Conservation (phyloP, 2,113 vertebrate species). For the Sardina pilchardus region DNA sequence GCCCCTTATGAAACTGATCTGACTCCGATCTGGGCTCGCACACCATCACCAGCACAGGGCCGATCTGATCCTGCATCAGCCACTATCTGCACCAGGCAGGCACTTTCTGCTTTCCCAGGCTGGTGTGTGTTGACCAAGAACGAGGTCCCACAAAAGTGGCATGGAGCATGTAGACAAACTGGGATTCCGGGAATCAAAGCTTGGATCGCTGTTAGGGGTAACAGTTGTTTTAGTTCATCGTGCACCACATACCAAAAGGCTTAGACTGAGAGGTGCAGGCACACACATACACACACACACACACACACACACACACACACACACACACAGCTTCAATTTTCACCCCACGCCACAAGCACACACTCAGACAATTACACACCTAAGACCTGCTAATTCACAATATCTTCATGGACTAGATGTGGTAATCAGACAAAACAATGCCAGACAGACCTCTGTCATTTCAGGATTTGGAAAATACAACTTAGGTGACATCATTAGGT, state of each 20-base stretch:
- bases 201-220: conserved; percentile 62
- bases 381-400: conserved; percentile 31
- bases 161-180: conserved; percentile 51
- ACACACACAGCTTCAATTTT: neutral
- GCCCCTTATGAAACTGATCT: neutral
- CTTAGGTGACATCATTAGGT: neutral
- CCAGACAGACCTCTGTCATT: conserved; percentile 1
- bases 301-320: neutral
- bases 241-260: conserved; percentile 65
- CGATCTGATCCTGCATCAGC: neutral
- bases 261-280: conserved; percentile 59
- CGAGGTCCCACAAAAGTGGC: neutral
- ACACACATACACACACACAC: conserved; percentile 41
- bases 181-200: conserved; percentile 49
- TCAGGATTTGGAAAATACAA: neutral
- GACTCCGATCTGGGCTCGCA: neutral
- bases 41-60: neutral
- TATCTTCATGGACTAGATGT: conserved; percentile 5
- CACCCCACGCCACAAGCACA: neutral
- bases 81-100: neutral
- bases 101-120: neutral
- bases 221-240: conserved; percentile 77
- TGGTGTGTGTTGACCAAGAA: conserved; percentile 36
- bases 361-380: conserved; percentile 6
- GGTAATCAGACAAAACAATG: neutral